Evolutionary conservation across 2,888 invertebrate species (phyloP), one percentile per base, ranked within the genome.

Genomic region (Aphidoletes aphidimyza): DNA sequence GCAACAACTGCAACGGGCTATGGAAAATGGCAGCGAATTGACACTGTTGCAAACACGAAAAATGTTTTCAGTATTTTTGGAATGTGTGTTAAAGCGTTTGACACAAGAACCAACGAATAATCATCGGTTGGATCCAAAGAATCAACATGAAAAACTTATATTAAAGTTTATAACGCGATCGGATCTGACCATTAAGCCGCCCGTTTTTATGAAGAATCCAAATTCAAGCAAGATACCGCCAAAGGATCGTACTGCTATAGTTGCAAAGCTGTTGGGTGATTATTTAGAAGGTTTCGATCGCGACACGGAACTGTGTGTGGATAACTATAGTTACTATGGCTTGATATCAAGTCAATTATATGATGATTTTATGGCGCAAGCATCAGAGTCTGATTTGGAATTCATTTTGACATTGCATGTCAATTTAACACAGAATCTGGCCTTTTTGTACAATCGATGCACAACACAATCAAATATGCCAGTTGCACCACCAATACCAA

Each of bases 231-330:
- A 69, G 90, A 91, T 95, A 88, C 92, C 93, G 87, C 94, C 93
- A 88, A 96, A 96, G 90, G 96, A 96, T 89, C 91, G 94, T 36
- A 94, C 95, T 85, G 96, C 96, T 0, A 93, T 96, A 87, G 94
- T 96, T 84, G 95, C 96, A 0, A 96, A 96, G 89, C 94, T 96
- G 87, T 91, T 95, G 84, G 95, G 95, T 88, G 96, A 96, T 89
- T 96, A 96, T 90, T 92, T 96, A 84, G 95, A 95, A 90, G 91
- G 94, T 87, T 96, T 96, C 90, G 95, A 94, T 88, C 91, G 94
- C 85, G 96, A 96, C 90, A 96, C 96, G 0, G 96, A 96, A 87
- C 90, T 94, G 37, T 95, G 94, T 88, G 92, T 93, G 2, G 94
- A 95, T 89, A 92, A 93, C 84, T 93, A 93, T 85, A 95, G 95